Percentiles rank a stretch among this genome's conserved stretches.
Evolutionary conservation across 1,140 invertebrate species (phyloP).

Genomic region (Riptortus pedestris): DNA sequence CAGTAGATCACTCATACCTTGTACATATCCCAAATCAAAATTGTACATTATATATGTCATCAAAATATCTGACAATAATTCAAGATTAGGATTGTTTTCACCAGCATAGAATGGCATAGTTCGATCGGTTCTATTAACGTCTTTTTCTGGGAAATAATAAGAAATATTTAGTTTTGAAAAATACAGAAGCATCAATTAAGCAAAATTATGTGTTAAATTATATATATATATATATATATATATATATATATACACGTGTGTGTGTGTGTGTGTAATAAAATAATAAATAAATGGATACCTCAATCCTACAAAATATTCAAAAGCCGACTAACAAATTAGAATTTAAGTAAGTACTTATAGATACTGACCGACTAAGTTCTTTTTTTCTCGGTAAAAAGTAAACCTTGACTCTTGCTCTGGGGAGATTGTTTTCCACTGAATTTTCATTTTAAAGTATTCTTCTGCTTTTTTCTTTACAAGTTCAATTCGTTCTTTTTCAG

Average conservation of each 20-base stretch:
- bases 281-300: too few relatives aligned
- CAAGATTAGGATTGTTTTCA: slow-evolving; percentile 81
- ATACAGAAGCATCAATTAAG: not conserved
- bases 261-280: too few relatives aligned
- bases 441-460: slow-evolving; percentile 91
- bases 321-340: too few relatives aligned
- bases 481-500: slow-evolving; percentile 54
- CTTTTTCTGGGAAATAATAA: slow-evolving; percentile 64
- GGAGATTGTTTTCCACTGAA: slow-evolving; percentile 89
- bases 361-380: slow-evolving; percentile 78
- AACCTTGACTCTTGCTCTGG: slow-evolving; percentile 80
- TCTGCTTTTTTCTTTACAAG: slow-evolving; percentile 60
- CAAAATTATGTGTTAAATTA: slow-evolving; percentile 17
- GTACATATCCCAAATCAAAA: slow-evolving; percentile 92
- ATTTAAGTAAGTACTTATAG: too few relatives aligned
- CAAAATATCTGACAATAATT: slow-evolving; percentile 77
- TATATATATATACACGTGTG: not conserved
- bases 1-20: slow-evolving; percentile 95
- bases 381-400: slow-evolving; percentile 76
- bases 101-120: slow-evolving; percentile 82
- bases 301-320: too few relatives aligned
- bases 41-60: slow-evolving; percentile 99
- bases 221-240: not conserved
- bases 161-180: not conserved
- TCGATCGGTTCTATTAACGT: slow-evolving; percentile 92